phyloP scores from a whole-genome alignment of 2,888 invertebrate species.

The Drosophila demipolita region DNA sequence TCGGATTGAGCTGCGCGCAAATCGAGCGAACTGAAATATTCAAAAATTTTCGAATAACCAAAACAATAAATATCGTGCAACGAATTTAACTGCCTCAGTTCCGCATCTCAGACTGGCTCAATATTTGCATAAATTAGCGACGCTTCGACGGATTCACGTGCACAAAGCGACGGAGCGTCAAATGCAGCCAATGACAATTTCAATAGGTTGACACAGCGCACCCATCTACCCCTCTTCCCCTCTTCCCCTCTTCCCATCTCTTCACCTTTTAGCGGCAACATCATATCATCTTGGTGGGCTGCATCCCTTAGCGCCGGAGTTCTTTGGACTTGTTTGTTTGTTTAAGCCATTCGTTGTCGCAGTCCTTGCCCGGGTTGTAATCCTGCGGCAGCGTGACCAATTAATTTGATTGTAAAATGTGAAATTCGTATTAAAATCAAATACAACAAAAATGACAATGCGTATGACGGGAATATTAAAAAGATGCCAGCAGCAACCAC shows the following conservation, averaged over 20 bases:
- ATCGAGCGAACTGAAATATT: conserved; percentile 76
- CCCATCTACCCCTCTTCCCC: neutral
- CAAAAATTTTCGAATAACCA: conserved; percentile 67
- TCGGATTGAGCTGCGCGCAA: conserved; percentile 49
- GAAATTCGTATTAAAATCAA: conserved; percentile 85
- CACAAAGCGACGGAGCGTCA: conserved; percentile 61
- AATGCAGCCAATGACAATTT: conserved; percentile 74
- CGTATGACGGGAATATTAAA: conserved; percentile 83
- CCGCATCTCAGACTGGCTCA: conserved; percentile 53
- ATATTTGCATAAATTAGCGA: conserved; percentile 84
- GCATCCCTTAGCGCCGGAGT: conserved; percentile 63
- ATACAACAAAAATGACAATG: conserved; percentile 80
- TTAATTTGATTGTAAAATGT: conserved; percentile 85
- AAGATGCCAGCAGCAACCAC: conserved; percentile 53
- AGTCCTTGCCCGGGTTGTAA: conserved; percentile 67
- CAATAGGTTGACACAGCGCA: conserved; percentile 41
- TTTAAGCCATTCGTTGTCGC: conserved; percentile 60
- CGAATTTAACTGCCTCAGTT: conserved; percentile 76
- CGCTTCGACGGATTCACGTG: conserved; percentile 77
- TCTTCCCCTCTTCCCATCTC: neutral
- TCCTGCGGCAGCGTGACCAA: conserved; percentile 84
- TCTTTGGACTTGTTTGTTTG: conserved; percentile 57
- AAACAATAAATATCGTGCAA: conserved; percentile 83
- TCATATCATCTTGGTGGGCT: conserved; percentile 37
- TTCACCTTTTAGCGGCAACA: neutral